Evolutionary conservation across 2,113 vertebrate species (phyloP).

Genomic region (Osmerus mordax): DNA sequence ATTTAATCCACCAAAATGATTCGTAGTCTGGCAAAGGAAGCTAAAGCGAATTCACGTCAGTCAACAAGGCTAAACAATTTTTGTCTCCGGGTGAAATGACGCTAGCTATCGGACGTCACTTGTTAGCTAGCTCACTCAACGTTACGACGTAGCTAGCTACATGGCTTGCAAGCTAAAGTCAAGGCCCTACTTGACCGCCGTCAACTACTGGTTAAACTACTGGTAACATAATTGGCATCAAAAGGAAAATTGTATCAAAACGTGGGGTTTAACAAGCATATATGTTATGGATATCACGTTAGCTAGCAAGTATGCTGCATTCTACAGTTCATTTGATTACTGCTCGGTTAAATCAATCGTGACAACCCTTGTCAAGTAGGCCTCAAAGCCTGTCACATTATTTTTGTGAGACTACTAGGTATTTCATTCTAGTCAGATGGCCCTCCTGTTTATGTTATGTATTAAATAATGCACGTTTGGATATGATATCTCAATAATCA

Average conservation of each 20-base stretch:
- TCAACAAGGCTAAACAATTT: background rate
- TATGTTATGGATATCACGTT: background rate
- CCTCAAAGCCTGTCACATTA: conserved; percentile 35
- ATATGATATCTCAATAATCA: too few species aligned
- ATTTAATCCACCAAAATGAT: too few species aligned
- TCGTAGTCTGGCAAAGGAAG: background rate
- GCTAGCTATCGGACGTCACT: background rate
- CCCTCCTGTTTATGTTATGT: too few species aligned
- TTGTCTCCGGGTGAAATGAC: conserved; percentile 1
- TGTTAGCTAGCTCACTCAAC: too few species aligned
- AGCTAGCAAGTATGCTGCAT: background rate
- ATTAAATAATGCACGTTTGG: too few species aligned
- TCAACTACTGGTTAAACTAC: background rate
- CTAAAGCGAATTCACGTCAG: too few species aligned
- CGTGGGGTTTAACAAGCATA: background rate
- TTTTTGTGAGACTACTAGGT: background rate
- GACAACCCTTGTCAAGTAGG: conserved; percentile 15
- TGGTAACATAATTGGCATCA: too few species aligned
- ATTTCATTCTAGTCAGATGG: background rate
- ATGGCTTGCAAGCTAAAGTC: background rate
- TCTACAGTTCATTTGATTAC: too few species aligned
- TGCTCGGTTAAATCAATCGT: too few species aligned
- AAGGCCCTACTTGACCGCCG: background rate
- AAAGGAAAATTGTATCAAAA: too few species aligned
- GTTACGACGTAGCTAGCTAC: too few species aligned